Evolutionary conservation across 2,888 invertebrate genomes (phyloP), one percentile per base, ranked within the genome.

Genomic region (Pedicia rivosa): DNA sequence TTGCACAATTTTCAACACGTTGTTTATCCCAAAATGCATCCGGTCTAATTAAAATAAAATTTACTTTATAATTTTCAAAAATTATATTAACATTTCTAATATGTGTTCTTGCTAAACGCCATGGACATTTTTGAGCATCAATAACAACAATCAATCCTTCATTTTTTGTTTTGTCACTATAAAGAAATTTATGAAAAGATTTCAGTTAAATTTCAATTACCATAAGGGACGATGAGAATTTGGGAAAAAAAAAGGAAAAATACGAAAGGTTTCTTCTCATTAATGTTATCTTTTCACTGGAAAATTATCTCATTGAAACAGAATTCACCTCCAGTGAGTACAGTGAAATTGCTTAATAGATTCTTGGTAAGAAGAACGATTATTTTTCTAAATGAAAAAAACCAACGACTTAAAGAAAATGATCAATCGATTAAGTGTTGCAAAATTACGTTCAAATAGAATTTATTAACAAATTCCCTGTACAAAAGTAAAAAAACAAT

Each of bases 11-110:
- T 52, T 78, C 77, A 31, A 80, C 73, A 19, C 67, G 55, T 50
- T 78, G 74, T 51, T 79, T 78, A 50, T 80, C 79, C 70, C 79
- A 74, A 59, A 79, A 78, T 32, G 75, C 75, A 50, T 81, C 80
- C 16, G 78, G 73, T 48, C 77, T 67, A 42, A 84, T 62, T 40
- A 82, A 75, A 48, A 79, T 66, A 44, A 72, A 59, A 37, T 62
- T 64, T 44, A 62, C 62, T 29, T 58, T 57, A 40, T 63, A 63
- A 40, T 62, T 59, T 44, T 65, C 67, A 37, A 70, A 60, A 20
- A 66, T 56, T 35, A 62, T 56, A 39, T 63, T 66, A 31, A 74
- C 67, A 47, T 68, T 65, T 25, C 72, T 66, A 38, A 74, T 68
- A 50, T 69, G 70, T 17, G 68, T 64, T 43, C 73, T 62, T 37